Evolutionary conservation across 2,797 vertebrate species (phyloP), one percentile per base, ranked within the genome.

Genomic region (Sciurus vulgaris): DNA sequence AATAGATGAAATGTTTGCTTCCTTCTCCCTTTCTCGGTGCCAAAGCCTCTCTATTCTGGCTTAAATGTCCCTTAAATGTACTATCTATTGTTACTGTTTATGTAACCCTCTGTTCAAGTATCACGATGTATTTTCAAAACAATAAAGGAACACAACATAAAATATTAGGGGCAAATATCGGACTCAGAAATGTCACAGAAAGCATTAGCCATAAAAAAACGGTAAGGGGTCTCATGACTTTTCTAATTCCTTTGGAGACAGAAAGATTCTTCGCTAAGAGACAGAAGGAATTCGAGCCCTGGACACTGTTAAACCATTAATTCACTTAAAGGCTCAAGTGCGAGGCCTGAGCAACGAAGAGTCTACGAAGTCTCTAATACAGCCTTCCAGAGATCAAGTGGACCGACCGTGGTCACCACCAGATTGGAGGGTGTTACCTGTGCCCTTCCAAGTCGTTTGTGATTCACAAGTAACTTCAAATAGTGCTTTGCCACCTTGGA

Each of bases 21-120:
- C 73, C 84, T 91, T 67, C 51, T 89, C 35, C 81, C 84, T 89
- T 95, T 85, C 90, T 91, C 76, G 79, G 49, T 83, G 59, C 91
- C 63, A 91, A 96, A 97, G 86, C 90, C 85, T 95, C 94, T 95
- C 76, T 95, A 91, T 93, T 92, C 86, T 79, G 95, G 78, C 79
- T 96, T 96, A 85, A 95, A 91, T 96, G 86, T 96, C 82, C 85
- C 82, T 85, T 72, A 86, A 82, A 85, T 86, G 92, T 84, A 78
- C 77, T 90, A 61, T 87, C 87, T 94, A 90, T 93, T 90, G 94
- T 92, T 94, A 93, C 89, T 77, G 96, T 96, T 97, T 97, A 95
- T 65, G 72, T 97, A 95, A 97, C 83, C 61, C 88, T 94, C 73
- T 65, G 63, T 84, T 97, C 94, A 95, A 93, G 89, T 97, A 93